These are phyloP conservation scores for Romanogobio albipinnatus DNA, from an alignment of 2,113 vertebrate species.

Conservation along the genomic window DNA sequence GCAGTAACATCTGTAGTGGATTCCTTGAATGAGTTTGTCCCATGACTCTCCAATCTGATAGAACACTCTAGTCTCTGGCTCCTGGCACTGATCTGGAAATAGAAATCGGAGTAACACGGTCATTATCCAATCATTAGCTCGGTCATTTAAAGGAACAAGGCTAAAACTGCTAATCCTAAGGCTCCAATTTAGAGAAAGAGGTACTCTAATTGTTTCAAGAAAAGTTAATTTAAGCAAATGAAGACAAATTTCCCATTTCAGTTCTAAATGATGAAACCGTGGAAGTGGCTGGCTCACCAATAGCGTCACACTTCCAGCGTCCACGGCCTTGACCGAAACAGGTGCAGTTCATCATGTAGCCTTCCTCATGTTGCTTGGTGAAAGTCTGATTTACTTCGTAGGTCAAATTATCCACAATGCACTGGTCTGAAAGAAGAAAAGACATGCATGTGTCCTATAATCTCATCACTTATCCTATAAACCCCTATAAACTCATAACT, in stretches of 20 bases:
- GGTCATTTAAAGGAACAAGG: neutral
- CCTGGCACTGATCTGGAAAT: constrained; percentile 92
- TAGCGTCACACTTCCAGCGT: constrained; percentile 94
- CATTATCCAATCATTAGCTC: constrained; percentile 26
- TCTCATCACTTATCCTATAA: neutral
- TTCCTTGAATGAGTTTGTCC: constrained; percentile 86
- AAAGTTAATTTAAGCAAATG: constrained; percentile 2
- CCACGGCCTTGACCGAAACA: constrained; percentile 95
- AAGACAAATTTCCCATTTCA: neutral
- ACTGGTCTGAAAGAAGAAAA: constrained; percentile 83
- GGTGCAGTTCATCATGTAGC: constrained; percentile 95
- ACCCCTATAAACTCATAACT: neutral
- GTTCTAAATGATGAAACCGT: neutral
- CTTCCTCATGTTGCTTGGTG: constrained; percentile 90
- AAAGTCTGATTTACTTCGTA: constrained; percentile 96
- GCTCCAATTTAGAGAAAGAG: neutral
- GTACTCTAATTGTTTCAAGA: constrained; percentile 28
- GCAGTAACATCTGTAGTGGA: constrained; percentile 93
- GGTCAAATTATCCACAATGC: constrained; percentile 88
- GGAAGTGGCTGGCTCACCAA: constrained; percentile 79
- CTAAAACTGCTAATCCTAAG: constrained; percentile 16
- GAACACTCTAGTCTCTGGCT: constrained; percentile 88
- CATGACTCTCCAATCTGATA: constrained; percentile 95
- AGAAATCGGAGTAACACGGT: constrained; percentile 30
- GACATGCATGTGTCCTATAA: neutral